Base-by-base conservation (phyloP, 2,113 vertebrate species). In the Cryptomyrus ogoouensis region DNA sequence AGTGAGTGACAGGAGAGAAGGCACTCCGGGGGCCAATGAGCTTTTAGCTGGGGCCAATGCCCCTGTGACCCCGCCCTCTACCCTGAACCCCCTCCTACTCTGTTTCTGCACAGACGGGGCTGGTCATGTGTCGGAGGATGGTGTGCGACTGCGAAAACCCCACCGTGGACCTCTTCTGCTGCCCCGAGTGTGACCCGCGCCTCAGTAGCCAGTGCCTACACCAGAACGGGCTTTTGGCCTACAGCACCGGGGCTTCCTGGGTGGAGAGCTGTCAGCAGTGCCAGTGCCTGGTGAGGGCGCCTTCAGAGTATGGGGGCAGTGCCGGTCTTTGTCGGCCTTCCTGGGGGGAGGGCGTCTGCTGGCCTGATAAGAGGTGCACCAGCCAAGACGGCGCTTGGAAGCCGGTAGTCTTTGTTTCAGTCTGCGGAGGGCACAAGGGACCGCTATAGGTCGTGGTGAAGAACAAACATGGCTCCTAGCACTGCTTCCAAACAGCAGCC, bases 131-230 rank as follows among this genome's bases (percentile, higher is more conserved):
- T 77, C 97, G 98, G 15, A 95, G 98, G 91, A 99, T 99, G 98
- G 98, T 99, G 83, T 99, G 98, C 91, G 98, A 99, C 94, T 99
- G 98, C 91, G 98, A 99, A 94, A 99, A 99, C 92, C 98, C 98
- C 91, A 99, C 97, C 0, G 98, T 98, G 83, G 98, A 99, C 93
- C 96, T 99, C 24, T 97, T 98, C 91, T 99, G 98, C 94, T 99
- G 98, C 91, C 98, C 98, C 2, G 98, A 99, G 93, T 99, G 98
- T 92, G 98, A 99, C 95, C 97, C 97, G 0, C 96, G 98, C 39
- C 95, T 99, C 89, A 98, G 97, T 94, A 99, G 97, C 91, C 98
- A 98, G 88, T 99, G 98, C 93, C 95, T 99, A 89, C 97, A 98
- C 93, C 98, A 99, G 94, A 98, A 96, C 13, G 98, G 98, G 74